Evolutionary conservation across 2,888 invertebrate genomes (phyloP).

Genomic region (Allygus modestus): DNA sequence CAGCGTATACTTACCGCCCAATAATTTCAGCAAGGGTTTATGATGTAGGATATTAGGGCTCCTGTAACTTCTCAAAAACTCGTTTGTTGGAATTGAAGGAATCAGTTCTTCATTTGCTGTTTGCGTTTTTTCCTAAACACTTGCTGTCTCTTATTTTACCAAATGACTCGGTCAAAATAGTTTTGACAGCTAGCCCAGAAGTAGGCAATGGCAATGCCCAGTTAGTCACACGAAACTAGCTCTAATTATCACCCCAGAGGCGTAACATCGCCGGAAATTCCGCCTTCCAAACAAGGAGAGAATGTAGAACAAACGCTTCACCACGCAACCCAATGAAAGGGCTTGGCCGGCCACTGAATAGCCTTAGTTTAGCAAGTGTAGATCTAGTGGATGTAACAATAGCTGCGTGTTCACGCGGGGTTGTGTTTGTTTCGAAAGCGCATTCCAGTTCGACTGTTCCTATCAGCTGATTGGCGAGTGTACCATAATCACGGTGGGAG

Average conservation of each 20-base stretch:
- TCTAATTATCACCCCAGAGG: conserved; percentile 15
- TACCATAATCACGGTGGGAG: background rate
- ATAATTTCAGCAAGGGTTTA: too few relatives aligned
- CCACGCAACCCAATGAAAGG: conserved; percentile 1
- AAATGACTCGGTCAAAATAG: background rate
- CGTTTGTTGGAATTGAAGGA: too few relatives aligned
- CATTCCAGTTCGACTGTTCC: background rate
- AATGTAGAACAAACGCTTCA: conserved; percentile 30
- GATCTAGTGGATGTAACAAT: background rate
- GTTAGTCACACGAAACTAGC: background rate
- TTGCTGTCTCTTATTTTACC: too few relatives aligned
- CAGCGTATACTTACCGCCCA: too few relatives aligned
- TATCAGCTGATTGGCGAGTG: background rate
- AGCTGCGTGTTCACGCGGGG: background rate
- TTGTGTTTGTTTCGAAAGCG: background rate
- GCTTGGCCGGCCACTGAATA: background rate
- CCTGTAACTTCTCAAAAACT: too few relatives aligned
- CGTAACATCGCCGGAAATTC: conserved; percentile 43
- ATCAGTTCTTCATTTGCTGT: too few relatives aligned
- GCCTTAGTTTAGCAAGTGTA: background rate
- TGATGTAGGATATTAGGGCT: too few relatives aligned
- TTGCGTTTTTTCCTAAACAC: too few relatives aligned
- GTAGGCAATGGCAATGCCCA: background rate
- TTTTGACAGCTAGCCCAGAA: background rate
- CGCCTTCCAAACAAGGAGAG: conserved; percentile 42